phyloP scores from a whole-genome alignment of 1,140 invertebrate genomes.

The Nymphalis io region DNA sequence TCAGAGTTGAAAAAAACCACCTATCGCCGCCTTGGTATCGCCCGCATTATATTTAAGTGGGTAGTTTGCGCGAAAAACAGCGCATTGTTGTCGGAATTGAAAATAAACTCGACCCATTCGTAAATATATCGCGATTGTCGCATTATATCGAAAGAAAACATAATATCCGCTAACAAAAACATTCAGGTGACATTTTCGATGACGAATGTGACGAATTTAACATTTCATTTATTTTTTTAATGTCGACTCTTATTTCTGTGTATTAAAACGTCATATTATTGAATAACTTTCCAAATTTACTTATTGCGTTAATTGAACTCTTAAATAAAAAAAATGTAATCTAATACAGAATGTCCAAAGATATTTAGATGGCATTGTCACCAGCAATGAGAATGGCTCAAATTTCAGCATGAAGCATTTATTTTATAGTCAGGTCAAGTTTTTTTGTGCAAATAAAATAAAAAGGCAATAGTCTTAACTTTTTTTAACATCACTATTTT shows the following conservation, averaged over 20 bases:
- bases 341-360: too few species aligned
- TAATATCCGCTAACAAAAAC: slow-evolving; percentile 26
- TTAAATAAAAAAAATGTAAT: too few species aligned
- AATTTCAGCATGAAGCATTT: too few species aligned
- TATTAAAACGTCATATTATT: too few species aligned
- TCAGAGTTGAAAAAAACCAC: slow-evolving; percentile 52
- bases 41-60: slow-evolving; percentile 76
- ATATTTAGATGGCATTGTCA: too few species aligned
- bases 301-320: too few species aligned
- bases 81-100: slow-evolving; percentile 76
- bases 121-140: slow-evolving; percentile 44
- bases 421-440: too few species aligned
- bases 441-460: too few species aligned
- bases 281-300: too few species aligned
- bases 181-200: slow-evolving; percentile 15
- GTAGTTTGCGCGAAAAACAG: slow-evolving; percentile 76
- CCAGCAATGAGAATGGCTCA: too few species aligned
- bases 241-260: background rate
- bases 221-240: background rate
- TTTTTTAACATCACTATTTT: too few species aligned
- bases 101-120: slow-evolving; percentile 61
- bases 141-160: slow-evolving; percentile 35
- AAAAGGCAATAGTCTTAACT: too few species aligned
- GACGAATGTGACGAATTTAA: slow-evolving; percentile 33
- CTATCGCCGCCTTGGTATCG: slow-evolving; percentile 60